Percentiles rank a stretch among this genome's conserved stretches.
Evolutionary conservation across 2,888 invertebrate species (phyloP).

Genomic region (Erebia ligea): DNA sequence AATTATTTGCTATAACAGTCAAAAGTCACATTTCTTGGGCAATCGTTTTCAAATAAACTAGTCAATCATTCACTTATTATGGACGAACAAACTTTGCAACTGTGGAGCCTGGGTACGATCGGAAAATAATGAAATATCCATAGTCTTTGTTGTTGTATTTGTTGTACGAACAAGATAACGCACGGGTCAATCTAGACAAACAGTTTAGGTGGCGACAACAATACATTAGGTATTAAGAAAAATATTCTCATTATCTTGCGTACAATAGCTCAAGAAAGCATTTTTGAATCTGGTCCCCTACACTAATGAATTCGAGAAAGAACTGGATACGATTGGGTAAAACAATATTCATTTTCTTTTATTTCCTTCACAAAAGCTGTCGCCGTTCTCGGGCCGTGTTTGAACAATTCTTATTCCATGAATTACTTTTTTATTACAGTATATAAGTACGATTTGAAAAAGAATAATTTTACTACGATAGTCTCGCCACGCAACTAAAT

Average conservation of each 20-base stretch:
- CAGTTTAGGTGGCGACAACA: background rate
- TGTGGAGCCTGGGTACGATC: too few species aligned
- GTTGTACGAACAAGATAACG: too few species aligned
- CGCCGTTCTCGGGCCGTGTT: constrained; percentile 14
- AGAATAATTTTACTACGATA: background rate
- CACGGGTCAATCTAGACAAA: too few species aligned
- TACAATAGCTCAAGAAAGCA: constrained; percentile 13
- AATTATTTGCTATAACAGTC: too few species aligned
- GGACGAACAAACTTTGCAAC: too few species aligned
- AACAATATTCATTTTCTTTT: constrained; percentile 29
- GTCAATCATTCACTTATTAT: too few species aligned
- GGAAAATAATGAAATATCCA: too few species aligned
- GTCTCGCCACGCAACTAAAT: background rate
- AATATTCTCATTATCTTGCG: constrained; percentile 19
- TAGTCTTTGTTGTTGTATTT: too few species aligned
- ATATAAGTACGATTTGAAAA: constrained; percentile 6
- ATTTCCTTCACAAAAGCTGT: constrained; percentile 22
- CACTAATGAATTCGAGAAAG: constrained; percentile 20
- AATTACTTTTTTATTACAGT: constrained; percentile 21
- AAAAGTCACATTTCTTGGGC: too few species aligned
- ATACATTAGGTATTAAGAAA: constrained; percentile 7
- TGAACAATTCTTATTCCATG: constrained; percentile 18
- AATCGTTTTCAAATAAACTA: too few species aligned
- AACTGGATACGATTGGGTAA: constrained; percentile 24
- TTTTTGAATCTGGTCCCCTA: constrained; percentile 14